Percentiles rank a stretch among this genome's conserved stretches.
These are phyloP conservation scores for Leistus spinibarbis DNA, from an alignment of 2,888 invertebrate genomes.

Conservation along the genomic window DNA sequence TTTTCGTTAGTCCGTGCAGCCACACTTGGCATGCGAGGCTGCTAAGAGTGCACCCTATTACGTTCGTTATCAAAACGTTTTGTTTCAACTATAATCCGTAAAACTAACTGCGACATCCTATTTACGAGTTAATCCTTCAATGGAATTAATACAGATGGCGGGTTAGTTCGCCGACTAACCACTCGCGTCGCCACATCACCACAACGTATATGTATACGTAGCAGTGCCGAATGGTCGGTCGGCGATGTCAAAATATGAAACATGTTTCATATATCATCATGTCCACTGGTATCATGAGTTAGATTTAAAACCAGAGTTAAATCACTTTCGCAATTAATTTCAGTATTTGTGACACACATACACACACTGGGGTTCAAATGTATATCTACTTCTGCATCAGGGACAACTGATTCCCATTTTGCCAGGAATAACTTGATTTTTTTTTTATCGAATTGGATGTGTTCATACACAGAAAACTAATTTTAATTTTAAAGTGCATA, in stretches of 20 bases:
- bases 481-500: too few relatives aligned
- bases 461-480: too few relatives aligned
- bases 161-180: slow-evolving; percentile 8
- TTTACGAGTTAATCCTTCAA: slow-evolving; percentile 33
- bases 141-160: slow-evolving; percentile 30
- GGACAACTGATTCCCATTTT: not conserved
- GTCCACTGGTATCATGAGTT: slow-evolving; percentile 25
- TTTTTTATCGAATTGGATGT: too few relatives aligned
- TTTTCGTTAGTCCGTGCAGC: not conserved
- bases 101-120: slow-evolving; percentile 32
- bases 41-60: slow-evolving; percentile 9
- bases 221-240: not conserved
- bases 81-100: slow-evolving; percentile 33
- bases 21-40: not conserved
- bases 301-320: slow-evolving; percentile 20
- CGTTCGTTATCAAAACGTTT: slow-evolving; percentile 23
- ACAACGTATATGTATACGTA: not conserved
- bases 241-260: slow-evolving; percentile 29
- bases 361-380: not conserved
- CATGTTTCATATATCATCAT: slow-evolving; percentile 28
- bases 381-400: not conserved
- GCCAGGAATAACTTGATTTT: not conserved
- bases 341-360: slow-evolving; percentile 5
- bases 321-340: slow-evolving; percentile 26
- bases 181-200: not conserved